Evolutionary conservation across 2,888 invertebrate genomes (phyloP), one percentile per base, ranked within the genome.

Genomic region (Napeogenes inachia): DNA sequence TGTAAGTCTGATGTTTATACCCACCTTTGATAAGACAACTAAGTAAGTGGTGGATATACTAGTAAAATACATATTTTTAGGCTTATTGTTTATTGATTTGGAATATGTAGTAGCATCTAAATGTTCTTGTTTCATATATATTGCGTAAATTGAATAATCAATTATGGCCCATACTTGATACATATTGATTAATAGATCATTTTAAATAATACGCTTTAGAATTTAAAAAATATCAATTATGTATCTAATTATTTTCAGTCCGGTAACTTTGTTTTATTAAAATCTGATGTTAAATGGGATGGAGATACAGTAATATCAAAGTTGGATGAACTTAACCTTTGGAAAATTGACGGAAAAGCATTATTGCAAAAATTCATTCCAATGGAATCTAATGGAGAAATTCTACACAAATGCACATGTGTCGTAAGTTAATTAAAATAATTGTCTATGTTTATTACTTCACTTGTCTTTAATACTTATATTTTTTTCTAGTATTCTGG

Each of bases 281-380:
- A 93, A 81, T 92, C 92, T 71, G 94, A 94, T 81, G 85, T 93
- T 30, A 91, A 92, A 76, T 91, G 91, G 86, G 91, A 92, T 73
- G 92, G 92, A 61, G 90, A 91, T 60, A 92, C 90, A 66, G 92
- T 91, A 33, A 81, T 83, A 70, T 89, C 91, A 58, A 91, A 91
- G 68, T 73, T 90, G 79, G 88, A 89, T 87, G 91, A 92, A 75
- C 89, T 93, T 65, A 92, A 93, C 70, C 88, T 94, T 75, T 94
- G 94, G 94, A 93, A 93, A 84, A 93, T 94, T 68, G 94, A 94
- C 82, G 92, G 92, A 54, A 93, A 93, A 75, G 92, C 92, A 66
- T 87, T 94, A 75, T 79, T 94, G 71, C 94, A 94, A 77, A 94
- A 94, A 76, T 94, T 92, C 82, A 92, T 94, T 72, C 92, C 93